phyloP scores from a whole-genome alignment of 2,113 vertebrate genomes.

The Gobiocypris rarus region DNA sequence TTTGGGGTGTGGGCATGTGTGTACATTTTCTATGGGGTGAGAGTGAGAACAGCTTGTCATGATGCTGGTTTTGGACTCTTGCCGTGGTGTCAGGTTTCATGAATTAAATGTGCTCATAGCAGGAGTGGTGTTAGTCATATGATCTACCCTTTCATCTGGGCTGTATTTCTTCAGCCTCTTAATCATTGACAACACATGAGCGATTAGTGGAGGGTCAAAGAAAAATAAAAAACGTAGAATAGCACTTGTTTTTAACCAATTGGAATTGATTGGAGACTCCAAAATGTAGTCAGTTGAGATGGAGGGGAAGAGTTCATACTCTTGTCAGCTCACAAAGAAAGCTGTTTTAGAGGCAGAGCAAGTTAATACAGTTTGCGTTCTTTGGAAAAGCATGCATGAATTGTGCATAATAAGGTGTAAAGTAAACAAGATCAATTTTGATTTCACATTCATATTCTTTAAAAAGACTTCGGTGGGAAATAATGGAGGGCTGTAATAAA shows the following conservation, averaged over 20 bases:
- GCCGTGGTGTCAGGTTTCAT: conserved; percentile 41
- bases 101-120: neutral
- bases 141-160: conserved; percentile 12
- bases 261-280: neutral
- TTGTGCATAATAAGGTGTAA: neutral
- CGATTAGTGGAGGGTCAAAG: conserved; percentile 7
- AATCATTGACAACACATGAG: neutral
- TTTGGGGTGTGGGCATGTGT: conserved; percentile 23
- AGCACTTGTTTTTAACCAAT: neutral
- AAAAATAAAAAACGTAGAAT: neutral
- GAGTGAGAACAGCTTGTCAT: conserved; percentile 40
- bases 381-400: neutral
- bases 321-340: neutral
- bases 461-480: neutral
- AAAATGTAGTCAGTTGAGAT: neutral
- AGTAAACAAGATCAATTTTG: neutral
- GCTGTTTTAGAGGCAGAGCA: neutral
- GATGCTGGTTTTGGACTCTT: conserved; percentile 48
- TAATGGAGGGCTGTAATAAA: neutral
- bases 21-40: conserved; percentile 14
- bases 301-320: neutral
- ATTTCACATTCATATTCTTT: neutral
- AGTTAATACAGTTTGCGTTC: neutral
- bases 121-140: conserved; percentile 21
- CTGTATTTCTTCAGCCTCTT: conserved; percentile 38